A percentile compares a stretch with the other conserved stretches of the same genome.
Conservation (phyloP, 1,140 invertebrate species). For the Lordiphosa collinella region DNA sequence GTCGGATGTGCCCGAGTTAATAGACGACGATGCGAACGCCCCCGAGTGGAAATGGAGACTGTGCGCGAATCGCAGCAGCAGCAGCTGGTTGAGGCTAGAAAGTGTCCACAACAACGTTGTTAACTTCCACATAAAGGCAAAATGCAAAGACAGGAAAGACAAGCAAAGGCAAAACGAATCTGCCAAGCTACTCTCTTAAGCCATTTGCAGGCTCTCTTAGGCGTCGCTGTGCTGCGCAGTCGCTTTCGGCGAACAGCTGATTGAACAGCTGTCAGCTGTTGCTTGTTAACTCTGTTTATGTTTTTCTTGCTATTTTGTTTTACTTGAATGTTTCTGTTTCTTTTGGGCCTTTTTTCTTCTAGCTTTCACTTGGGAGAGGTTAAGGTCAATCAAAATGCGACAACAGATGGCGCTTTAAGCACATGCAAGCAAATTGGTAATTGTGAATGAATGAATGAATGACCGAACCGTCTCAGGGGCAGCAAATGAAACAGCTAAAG, state of each 20-base stretch:
- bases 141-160: constrained; percentile 17
- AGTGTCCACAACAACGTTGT: constrained; percentile 19
- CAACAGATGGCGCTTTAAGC: constrained; percentile 61
- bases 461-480: not conserved
- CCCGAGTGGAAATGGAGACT: constrained; percentile 47
- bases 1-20: constrained; percentile 1
- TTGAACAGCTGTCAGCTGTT: constrained; percentile 58
- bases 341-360: constrained; percentile 2
- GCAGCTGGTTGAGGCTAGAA: constrained; percentile 3
- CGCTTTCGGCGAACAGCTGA: constrained; percentile 22
- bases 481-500: constrained; percentile 1
- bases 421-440: not conserved
- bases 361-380: constrained; percentile 28
- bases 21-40: constrained; percentile 34
- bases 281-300: constrained; percentile 34
- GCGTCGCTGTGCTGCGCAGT: constrained; percentile 37
- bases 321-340: constrained; percentile 5
- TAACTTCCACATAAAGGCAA: constrained; percentile 26
- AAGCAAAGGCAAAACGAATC: constrained; percentile 23
- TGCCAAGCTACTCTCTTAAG: constrained; percentile 39
- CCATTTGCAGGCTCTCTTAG: constrained; percentile 14
- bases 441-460: constrained; percentile 3
- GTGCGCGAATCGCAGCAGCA: constrained; percentile 34
- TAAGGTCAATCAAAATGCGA: constrained; percentile 56
- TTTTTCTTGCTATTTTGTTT: constrained; percentile 30